Percentiles rank a stretch among this genome's conserved stretches.
Conservation (phyloP, 2,113 vertebrate genomes). For the Mesoclemmys tuberculata region DNA sequence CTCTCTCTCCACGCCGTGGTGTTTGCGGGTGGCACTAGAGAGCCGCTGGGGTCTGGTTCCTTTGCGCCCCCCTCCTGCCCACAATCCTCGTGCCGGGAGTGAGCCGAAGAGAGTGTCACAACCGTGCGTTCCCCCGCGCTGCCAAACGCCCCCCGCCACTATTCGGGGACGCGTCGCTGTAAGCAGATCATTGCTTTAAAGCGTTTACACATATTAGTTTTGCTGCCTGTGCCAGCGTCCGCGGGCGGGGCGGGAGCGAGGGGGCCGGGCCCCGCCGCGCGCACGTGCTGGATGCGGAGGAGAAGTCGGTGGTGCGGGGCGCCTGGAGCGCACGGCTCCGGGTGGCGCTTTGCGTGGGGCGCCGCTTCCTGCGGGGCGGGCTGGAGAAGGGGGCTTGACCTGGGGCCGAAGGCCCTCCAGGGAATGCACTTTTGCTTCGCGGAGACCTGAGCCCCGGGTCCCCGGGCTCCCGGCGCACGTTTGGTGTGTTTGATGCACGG, state of each 20-base stretch:
- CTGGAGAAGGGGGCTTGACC: conserved; percentile 79
- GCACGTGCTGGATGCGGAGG: conserved; percentile 73
- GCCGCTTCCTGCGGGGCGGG: conserved; percentile 77
- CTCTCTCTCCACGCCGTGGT: conserved; percentile 50
- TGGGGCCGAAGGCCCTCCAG: conserved; percentile 79
- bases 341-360: no score
- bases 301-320: conserved; percentile 55
- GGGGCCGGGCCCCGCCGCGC: background rate
- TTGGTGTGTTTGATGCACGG: background rate
- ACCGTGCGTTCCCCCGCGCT: conserved; percentile 78
- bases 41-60: conserved; percentile 18
- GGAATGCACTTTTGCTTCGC: conserved; percentile 80
- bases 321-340: conserved; percentile 63
- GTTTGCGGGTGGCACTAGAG: conserved; percentile 2
- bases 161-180: conserved; percentile 71
- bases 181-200: conserved; percentile 73
- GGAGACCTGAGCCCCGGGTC: conserved; percentile 78
- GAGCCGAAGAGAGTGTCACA: conserved; percentile 82
- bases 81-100: conserved; percentile 78
- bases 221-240: conserved; percentile 79
- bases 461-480: conserved; percentile 72
- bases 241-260: conserved; percentile 39
- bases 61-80: conserved; percentile 31
- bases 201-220: conserved; percentile 82
- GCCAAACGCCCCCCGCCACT: conserved; percentile 65